Evolutionary conservation across 2,797 vertebrate species (phyloP).

Genomic region (Protosalanx chinensis): DNA sequence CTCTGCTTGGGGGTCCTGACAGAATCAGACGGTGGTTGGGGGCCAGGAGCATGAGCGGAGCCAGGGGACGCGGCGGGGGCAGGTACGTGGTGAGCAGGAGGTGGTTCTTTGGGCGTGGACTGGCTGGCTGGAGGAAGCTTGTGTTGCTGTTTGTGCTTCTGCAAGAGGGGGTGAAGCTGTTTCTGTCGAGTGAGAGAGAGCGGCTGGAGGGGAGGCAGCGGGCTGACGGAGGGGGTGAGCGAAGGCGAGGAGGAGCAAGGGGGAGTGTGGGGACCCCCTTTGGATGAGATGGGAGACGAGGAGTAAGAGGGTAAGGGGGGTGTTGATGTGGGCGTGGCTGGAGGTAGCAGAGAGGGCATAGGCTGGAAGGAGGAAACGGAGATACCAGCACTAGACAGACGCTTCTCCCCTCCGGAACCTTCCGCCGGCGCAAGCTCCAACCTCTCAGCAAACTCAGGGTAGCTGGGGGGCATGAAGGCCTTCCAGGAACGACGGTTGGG

Average conservation of each 20-base stretch:
- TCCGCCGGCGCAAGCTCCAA: constrained; percentile 86
- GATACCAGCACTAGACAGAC: constrained; percentile 73
- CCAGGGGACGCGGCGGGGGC: constrained; percentile 16
- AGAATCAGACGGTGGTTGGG: constrained; percentile 33
- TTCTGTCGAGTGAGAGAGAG: constrained; percentile 64
- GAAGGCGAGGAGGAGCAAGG: constrained; percentile 63
- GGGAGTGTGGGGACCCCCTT: constrained; percentile 61
- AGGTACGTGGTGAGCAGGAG: constrained; percentile 20
- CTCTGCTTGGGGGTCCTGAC: constrained; percentile 51
- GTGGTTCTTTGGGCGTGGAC: constrained; percentile 59
- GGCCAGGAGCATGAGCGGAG: too few species aligned
- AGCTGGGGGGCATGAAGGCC: constrained; percentile 93
- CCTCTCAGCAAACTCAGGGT: constrained; percentile 92
- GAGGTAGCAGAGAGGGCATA: constrained; percentile 49
- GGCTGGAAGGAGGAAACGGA: constrained; percentile 70
- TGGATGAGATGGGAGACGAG: constrained; percentile 64
- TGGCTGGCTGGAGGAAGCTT: constrained; percentile 7
- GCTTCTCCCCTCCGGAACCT: constrained; percentile 72
- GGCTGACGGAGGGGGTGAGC: constrained; percentile 62
- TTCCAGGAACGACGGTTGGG: constrained; percentile 95
- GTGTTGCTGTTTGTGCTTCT: constrained; percentile 53
- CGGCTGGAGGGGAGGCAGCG: constrained; percentile 53
- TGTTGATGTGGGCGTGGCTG: constrained; percentile 59
- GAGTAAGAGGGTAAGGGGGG: constrained; percentile 66
- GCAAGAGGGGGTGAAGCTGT: constrained; percentile 57